Percentiles rank a stretch among this genome's conserved stretches.
phyloP scores from a whole-genome alignment of 2,797 vertebrate species.

The Phrynocephalus guinanensis region DNA sequence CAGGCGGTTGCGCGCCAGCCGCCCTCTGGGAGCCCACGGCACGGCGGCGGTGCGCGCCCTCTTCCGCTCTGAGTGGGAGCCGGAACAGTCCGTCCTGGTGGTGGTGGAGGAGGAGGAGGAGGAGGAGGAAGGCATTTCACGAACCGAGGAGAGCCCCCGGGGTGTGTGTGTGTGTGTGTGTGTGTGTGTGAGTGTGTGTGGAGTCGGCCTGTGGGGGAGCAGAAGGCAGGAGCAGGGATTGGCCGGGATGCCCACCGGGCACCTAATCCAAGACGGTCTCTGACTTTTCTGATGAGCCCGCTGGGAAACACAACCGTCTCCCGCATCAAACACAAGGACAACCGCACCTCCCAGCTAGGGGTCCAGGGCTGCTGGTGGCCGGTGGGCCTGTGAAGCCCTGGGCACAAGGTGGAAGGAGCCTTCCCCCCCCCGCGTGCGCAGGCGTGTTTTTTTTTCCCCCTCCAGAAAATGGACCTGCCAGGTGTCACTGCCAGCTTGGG shows the following conservation, averaged over 20 bases:
- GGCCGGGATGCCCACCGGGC: not conserved
- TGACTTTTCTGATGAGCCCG: not conserved
- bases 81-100: not conserved
- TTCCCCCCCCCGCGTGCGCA: too few relatives aligned
- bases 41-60: accelerated
- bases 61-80: not conserved
- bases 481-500: too few relatives aligned
- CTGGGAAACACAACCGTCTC: not conserved
- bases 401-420: too few relatives aligned
- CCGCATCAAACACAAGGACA: not conserved
- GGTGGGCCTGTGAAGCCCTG: too few relatives aligned
- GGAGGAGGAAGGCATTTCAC: too few relatives aligned
- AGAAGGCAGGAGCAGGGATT: not conserved
- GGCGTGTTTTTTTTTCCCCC: too few relatives aligned
- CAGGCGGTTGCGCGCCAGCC: too few relatives aligned
- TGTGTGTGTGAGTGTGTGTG: not conserved
- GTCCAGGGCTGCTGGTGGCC: not conserved
- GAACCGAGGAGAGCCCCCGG: not conserved
- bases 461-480: too few relatives aligned
- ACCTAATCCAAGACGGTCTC: too few relatives aligned
- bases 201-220: not conserved
- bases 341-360: not conserved
- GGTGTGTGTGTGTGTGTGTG: too few relatives aligned
- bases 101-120: too few relatives aligned
- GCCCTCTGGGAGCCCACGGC: too few relatives aligned